phyloP scores from a whole-genome alignment of 1,140 invertebrate species.

The Lucilia cuprina region DNA sequence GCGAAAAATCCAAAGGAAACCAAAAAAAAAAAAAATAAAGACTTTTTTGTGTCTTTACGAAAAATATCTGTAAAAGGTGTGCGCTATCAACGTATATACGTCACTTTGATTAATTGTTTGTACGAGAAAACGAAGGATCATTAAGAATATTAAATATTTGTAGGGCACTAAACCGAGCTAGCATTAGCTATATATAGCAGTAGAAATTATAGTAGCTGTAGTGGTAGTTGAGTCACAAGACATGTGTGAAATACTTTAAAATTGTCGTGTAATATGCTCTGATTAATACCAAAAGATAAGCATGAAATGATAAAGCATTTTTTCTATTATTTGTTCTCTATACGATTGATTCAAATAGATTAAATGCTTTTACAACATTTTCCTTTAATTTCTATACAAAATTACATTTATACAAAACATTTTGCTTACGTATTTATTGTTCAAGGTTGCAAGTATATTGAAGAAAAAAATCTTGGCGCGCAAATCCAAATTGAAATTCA shows the following conservation, averaged over 20 bases:
- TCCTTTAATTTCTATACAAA: not conserved
- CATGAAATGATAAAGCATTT: not conserved
- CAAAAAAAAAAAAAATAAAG: not conserved
- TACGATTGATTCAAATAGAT: not conserved
- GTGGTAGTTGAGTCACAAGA: not conserved
- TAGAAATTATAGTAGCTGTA: not conserved
- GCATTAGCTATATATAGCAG: too few species aligned
- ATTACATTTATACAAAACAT: not conserved
- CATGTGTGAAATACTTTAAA: constrained; percentile 28
- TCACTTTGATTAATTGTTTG: not conserved
- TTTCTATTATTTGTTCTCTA: not conserved
- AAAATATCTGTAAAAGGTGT: not conserved
- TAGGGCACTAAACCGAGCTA: not conserved
- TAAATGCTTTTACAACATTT: not conserved
- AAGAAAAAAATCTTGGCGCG: not conserved
- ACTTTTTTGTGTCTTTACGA: not conserved
- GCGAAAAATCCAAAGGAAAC: not conserved
- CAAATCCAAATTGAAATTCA: not conserved
- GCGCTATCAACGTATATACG: not conserved
- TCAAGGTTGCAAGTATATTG: not conserved
- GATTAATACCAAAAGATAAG: not conserved
- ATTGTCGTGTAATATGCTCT: constrained; percentile 10
- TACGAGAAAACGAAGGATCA: not conserved
- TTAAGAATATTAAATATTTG: not conserved
- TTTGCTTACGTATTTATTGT: not conserved